Evolutionary conservation across 2,888 invertebrate genomes (phyloP), one percentile per base, ranked within the genome.

Genomic region (Volucella bombylans): DNA sequence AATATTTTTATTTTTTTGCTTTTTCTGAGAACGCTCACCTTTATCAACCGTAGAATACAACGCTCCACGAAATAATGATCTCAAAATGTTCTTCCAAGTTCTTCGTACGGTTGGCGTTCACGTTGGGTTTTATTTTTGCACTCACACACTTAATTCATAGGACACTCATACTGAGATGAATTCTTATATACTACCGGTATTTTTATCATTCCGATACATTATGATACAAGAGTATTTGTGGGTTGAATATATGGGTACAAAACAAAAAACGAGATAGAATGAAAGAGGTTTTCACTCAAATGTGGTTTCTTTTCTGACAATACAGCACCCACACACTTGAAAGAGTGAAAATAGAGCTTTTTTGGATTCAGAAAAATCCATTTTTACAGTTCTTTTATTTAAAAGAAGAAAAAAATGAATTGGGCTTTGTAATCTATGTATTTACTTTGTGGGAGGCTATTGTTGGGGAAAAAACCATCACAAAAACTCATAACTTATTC

Each of bases 61-160:
- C 92, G 91, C 90, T 90, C 90, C 90, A 91, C 91, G 90, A 88
- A 90, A 91, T 91, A 91, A 91, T 91, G 91, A 91, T 90, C 90
- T 89, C 87, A 89, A 89, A 89, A 88, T 89, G 88, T 91, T 90
- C 88, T 89, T 81, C 81, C 10, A n/a, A 57, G 76, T 85, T 81
- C 71, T 55, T 76, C 80, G 61, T 61, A 55, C 45, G 39, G 71
- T 62, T 65, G 69, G 55, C 15, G 55, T 82, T 78, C 65, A 64
- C 72, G 52, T 59, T 65, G 74, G 50, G 47, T 83, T 74, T 80
- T 71, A 80, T 55, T 71, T 31, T 31, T 31, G 31, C 55, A 71
- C 59, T 9, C 67, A 83, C 83, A 80, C 83, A 59, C 11, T 15
- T 61, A 55, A 11, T 59, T 23, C 39, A n/a, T 59, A 15, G 45